These are phyloP conservation scores for Eupeodes luniger DNA, from an alignment of 2,888 invertebrate species.

Conservation along the genomic window DNA sequence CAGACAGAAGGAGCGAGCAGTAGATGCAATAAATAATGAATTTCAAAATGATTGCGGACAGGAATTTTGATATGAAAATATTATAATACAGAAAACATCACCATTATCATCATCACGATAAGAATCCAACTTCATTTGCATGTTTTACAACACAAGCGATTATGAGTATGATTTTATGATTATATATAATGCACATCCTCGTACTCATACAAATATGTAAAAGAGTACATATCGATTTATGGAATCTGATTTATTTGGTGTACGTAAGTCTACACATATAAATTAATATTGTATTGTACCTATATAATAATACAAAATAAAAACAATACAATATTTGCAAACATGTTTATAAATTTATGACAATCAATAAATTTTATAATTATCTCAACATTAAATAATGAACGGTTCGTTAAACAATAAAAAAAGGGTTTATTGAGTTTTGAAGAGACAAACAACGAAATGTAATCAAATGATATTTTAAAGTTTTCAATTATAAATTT, in stretches of 20 bases:
- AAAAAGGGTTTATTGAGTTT: neutral
- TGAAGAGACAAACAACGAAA: too few species aligned
- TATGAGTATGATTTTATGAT: slow-evolving; percentile 23
- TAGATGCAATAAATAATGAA: slow-evolving; percentile 30
- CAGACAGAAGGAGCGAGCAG: neutral
- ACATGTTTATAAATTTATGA: slow-evolving; percentile 59
- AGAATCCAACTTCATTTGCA: slow-evolving; percentile 50
- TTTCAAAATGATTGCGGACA: slow-evolving; percentile 42
- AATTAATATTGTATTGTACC: slow-evolving; percentile 43
- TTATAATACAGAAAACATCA: neutral
- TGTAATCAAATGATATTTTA: neutral
- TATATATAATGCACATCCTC: too few species aligned
- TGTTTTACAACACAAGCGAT: neutral
- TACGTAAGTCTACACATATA: neutral
- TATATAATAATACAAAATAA: slow-evolving; percentile 19
- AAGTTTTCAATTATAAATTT: neutral
- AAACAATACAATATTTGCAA: slow-evolving; percentile 36
- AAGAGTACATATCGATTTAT: neutral
- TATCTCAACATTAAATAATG: slow-evolving; percentile 26
- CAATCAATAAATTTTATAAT: slow-evolving; percentile 49
- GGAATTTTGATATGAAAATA: slow-evolving; percentile 8
- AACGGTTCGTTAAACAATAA: neutral
- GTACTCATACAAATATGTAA: too few species aligned
- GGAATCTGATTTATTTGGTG: slow-evolving; percentile 32
- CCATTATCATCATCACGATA: slow-evolving; percentile 7